Evolutionary conservation across 2,888 invertebrate genomes (phyloP).

Genomic region (Biston betularia): DNA sequence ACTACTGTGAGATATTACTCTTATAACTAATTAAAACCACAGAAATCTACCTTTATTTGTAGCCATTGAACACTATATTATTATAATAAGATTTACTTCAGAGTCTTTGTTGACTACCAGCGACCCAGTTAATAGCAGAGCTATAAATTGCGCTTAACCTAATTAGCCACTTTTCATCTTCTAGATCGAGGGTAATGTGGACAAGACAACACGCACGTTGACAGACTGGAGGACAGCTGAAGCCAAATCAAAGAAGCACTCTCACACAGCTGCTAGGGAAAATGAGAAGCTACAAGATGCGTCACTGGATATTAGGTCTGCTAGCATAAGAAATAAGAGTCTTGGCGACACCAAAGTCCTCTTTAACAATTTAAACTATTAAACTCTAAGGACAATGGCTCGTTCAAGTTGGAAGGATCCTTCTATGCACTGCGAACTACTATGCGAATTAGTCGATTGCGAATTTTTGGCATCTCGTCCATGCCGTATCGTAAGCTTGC

Average conservation of each 20-base stretch:
- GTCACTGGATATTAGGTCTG: slow-evolving; percentile 78
- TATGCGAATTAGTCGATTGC: slow-evolving; percentile 57
- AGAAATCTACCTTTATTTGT: no score
- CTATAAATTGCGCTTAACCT: not conserved
- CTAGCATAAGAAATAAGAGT: slow-evolving; percentile 33
- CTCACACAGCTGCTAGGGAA: slow-evolving; percentile 94
- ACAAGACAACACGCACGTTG: slow-evolving; percentile 93
- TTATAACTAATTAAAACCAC: no score
- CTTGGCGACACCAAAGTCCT: slow-evolving; percentile 39
- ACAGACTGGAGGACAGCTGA: slow-evolving; percentile 95
- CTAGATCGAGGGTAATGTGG: slow-evolving; percentile 91
- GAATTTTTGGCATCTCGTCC: slow-evolving; percentile 45
- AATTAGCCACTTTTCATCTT: not conserved
- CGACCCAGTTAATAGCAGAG: not conserved
- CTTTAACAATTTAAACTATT: slow-evolving; percentile 15
- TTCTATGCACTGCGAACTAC: slow-evolving; percentile 62
- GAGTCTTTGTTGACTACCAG: not conserved
- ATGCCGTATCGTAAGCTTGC: slow-evolving; percentile 19
- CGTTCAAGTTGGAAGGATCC: slow-evolving; percentile 69
- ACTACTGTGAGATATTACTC: no score
- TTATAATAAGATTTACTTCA: not conserved
- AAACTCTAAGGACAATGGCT: slow-evolving; percentile 46
- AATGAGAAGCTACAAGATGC: slow-evolving; percentile 97
- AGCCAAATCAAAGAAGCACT: slow-evolving; percentile 95
- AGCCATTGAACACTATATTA: no score